Evolutionary conservation across 2,113 vertebrate genomes (phyloP).

Genomic region (Phalacrocorax pelagicus): DNA sequence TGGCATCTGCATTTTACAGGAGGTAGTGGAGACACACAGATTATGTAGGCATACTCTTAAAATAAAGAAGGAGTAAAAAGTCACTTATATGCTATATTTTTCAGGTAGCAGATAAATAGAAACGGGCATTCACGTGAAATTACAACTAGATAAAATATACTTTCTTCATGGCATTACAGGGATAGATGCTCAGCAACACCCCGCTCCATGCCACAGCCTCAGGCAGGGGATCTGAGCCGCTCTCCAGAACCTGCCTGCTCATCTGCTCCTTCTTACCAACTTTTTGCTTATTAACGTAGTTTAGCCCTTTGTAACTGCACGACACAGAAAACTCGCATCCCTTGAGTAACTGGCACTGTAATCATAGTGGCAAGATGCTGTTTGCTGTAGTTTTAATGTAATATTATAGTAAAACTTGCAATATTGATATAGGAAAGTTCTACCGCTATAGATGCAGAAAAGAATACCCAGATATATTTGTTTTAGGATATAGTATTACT

Average conservation of each 20-base stretch:
- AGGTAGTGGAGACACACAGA: not conserved
- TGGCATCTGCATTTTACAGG: not conserved
- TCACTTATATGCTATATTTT: not conserved
- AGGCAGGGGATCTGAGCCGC: fast-evolving
- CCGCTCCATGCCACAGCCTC: not conserved
- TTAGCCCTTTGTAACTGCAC: conserved; percentile 23
- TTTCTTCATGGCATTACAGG: not conserved
- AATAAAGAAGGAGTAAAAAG: not conserved
- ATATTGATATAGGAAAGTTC: not conserved
- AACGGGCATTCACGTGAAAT: not conserved
- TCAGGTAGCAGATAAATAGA: not conserved
- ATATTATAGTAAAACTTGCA: not conserved
- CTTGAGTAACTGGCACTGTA: not conserved
- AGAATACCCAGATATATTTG: not conserved
- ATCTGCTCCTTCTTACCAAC: not conserved
- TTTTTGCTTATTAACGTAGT: not conserved
- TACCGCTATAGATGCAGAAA: not conserved
- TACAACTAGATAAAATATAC: not conserved
- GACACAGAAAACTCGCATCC: not conserved
- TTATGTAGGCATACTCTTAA: not conserved
- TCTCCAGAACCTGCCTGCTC: not conserved
- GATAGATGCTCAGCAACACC: not conserved
- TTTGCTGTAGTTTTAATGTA: not conserved
- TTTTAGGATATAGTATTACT: not conserved
- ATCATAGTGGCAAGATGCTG: not conserved